A percentile compares a stretch with the other conserved stretches of the same genome.
phyloP scores from a whole-genome alignment of 2,888 invertebrate species.

The Hemithea aestivaria region DNA sequence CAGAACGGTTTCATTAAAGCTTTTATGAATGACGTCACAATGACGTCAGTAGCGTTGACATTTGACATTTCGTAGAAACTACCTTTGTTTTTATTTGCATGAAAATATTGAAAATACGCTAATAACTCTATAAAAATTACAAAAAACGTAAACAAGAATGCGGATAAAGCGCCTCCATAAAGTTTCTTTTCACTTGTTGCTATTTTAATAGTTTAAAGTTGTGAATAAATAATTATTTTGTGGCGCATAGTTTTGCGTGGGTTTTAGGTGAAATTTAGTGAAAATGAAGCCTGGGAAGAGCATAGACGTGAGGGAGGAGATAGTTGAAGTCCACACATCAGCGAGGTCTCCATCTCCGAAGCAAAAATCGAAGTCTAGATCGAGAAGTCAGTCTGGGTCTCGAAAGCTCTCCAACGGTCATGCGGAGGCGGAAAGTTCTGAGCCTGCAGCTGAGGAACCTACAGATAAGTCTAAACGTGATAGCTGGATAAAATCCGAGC shows the following conservation, averaged over 20 bases:
- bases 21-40: conserved; percentile 50
- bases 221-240: conserved; percentile 16
- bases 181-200: not conserved
- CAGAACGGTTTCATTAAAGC: conserved; percentile 24
- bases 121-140: conserved; percentile 4
- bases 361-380: conserved; percentile 47
- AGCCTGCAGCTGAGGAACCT: conserved; percentile 35
- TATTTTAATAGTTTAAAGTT: not conserved
- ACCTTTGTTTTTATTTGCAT: conserved; percentile 34
- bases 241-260: conserved; percentile 28
- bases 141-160: conserved; percentile 6
- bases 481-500: conserved; percentile 71
- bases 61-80: conserved; percentile 40
- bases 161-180: not conserved
- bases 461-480: conserved; percentile 63
- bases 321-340: conserved; percentile 65
- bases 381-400: conserved; percentile 57
- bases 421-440: conserved; percentile 29
- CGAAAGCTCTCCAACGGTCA: conserved; percentile 68
- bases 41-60: conserved; percentile 60
- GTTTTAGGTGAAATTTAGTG: conserved; percentile 22
- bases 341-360: conserved; percentile 68
- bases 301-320: conserved; percentile 59
- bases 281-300: conserved; percentile 68
- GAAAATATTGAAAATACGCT: conserved; percentile 11